Evolutionary conservation across 2,797 vertebrate species (phyloP).

Genomic region (Scleropages formosus): DNA sequence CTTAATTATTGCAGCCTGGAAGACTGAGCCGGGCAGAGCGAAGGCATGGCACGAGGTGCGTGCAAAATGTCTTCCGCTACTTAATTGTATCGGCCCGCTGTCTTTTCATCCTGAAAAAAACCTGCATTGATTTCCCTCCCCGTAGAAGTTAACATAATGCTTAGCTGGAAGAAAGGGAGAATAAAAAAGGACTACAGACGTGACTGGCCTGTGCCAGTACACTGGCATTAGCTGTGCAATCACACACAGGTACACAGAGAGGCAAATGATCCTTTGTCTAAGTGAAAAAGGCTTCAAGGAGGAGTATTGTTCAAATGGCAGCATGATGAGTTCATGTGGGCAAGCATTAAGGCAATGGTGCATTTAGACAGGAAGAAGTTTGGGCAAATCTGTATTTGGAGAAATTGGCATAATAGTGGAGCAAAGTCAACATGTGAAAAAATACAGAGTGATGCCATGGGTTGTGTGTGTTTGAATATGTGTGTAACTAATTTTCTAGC

Average conservation of each 20-base stretch:
- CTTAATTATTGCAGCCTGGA: conserved; percentile 38
- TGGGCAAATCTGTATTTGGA: no score
- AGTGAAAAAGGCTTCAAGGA: background rate
- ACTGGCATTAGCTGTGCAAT: conserved; percentile 10
- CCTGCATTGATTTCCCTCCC: conserved; percentile 66
- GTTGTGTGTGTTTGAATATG: no score
- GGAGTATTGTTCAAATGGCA: background rate
- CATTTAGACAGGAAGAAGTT: no score
- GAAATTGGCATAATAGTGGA: background rate
- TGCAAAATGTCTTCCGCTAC: conserved; percentile 54
- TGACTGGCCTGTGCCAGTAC: background rate
- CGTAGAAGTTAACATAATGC: conserved; percentile 39
- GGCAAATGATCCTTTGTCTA: background rate
- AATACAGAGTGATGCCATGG: no score
- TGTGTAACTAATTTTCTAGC: no score
- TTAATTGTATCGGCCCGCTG: conserved; percentile 66
- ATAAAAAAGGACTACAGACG: conserved; percentile 13
- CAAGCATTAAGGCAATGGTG: no score
- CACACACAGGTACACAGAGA: conserved; percentile 18
- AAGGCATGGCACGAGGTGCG: conserved; percentile 58
- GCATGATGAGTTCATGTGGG: background rate
- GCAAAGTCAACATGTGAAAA: background rate
- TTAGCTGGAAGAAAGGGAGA: conserved; percentile 31
- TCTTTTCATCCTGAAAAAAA: conserved; percentile 63
- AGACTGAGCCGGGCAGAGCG: conserved; percentile 48